These are phyloP conservation scores for Rhamnusium bicolor DNA, from an alignment of 2,888 invertebrate species.

Conservation along the genomic window DNA sequence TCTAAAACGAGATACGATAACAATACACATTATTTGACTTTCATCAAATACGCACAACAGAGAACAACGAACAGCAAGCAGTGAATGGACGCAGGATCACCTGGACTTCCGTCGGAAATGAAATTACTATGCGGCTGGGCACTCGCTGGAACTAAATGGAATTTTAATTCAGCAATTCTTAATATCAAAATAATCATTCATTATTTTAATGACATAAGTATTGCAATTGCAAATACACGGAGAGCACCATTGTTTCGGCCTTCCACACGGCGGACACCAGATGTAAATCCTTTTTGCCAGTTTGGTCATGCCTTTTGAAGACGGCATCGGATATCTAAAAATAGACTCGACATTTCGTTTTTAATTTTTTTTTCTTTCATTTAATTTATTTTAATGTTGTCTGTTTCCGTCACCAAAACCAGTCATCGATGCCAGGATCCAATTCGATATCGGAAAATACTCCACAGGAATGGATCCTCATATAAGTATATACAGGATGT, in stretches of 20 bases:
- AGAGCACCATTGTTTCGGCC: not conserved
- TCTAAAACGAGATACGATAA: too few species aligned
- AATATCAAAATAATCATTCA: constrained; percentile 35
- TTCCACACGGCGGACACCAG: not conserved
- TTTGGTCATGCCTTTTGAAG: not conserved
- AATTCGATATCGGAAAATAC: too few species aligned
- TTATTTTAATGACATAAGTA: constrained; percentile 32
- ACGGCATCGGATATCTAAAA: not conserved
- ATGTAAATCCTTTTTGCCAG: not conserved
- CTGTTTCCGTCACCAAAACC: too few species aligned
- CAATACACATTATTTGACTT: not conserved
- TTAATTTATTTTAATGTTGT: too few species aligned
- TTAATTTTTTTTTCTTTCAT: not conserved
- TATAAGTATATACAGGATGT: too few species aligned
- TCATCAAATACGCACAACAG: not conserved
- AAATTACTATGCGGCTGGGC: constrained; percentile 42
- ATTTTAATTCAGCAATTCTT: constrained; percentile 44
- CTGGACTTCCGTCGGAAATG: constrained; percentile 62
- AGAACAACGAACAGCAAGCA: constrained; percentile 16
- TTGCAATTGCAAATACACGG: constrained; percentile 29
- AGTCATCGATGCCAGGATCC: too few species aligned
- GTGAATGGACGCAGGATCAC: constrained; percentile 56
- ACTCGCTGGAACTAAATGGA: constrained; percentile 39
- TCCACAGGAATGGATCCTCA: too few species aligned
- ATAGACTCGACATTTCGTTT: not conserved